Base-by-base conservation (phyloP, 2,797 vertebrate species). In the Poecilia picta region DNA sequence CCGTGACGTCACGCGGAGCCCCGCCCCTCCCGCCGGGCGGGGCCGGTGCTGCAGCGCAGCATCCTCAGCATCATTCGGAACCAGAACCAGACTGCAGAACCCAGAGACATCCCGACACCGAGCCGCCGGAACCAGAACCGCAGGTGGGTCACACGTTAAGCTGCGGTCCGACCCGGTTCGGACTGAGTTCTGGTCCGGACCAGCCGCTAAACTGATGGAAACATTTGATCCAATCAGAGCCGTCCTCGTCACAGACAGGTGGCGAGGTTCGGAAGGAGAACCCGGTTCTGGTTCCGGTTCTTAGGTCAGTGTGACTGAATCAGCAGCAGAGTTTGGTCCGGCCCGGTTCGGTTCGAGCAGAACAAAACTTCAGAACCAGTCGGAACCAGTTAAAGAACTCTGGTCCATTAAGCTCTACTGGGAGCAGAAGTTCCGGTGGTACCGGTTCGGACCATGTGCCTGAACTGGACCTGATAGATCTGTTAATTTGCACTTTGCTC, bases 1-100 rank as follows among this genome's bases (percentile, higher is more conserved):
- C 41, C 36, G 31, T 62, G 15, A 62, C 59, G 59, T 62, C n/a
- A 13, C 8, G 31, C 1, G 64, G 1, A 55, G 46, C 80, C 0
- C 81, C 84, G 78, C 88, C 89, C 73, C 74, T 73, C 45, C 73
- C 10, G 0, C 28, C 2, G 86, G 89, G 89, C 59, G 82, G 87
- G 73, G 88, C 66, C 33, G 16, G 3, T 45, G 18, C 66, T 78
- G 80, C 85, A 85, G 41, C 33, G 59, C 1, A 87, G 72, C 80
- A 80, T 73, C 83, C 62, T 72, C 51, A 49, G 8, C 76, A 75
- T 25, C 73, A 28, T 45, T 36, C 8, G 62, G 62, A 39, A 66
- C 31, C 64, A 59, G 73, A 64, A 45, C 68, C 41, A 33, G 75
- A 76, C 45, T 20, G 12, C 13, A 64, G 74, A 39, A 20, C 16